Evolutionary conservation across 1,140 invertebrate species (phyloP), one percentile per base, ranked within the genome.

Genomic region (Cyclargus thomasi): DNA sequence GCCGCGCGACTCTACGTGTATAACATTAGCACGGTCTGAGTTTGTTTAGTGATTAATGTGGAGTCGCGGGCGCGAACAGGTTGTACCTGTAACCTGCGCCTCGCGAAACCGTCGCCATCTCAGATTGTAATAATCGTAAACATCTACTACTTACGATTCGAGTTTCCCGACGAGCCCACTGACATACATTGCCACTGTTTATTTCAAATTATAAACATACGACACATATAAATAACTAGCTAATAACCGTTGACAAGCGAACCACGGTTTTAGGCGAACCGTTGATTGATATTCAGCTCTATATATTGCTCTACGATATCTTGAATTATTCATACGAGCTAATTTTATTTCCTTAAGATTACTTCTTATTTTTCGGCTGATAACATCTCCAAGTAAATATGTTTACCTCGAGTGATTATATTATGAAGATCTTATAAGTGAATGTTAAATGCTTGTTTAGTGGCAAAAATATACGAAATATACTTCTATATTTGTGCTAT

Each of bases 61-160:
- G 65, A 62, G 65, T 35, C 63, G 20, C 53, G 53, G 23, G 16
- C 35, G 22, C 23, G 22, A 36, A 65, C 64, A 65, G 53, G 57
- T 36, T 57, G 63, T 62, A 20, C 57, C 53, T 35, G 29, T 8
- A 5, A 5, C 29, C 29, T 47, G 39, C 6, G 39, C 1, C 39
- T 47, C 39, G 39, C 39, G 14, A 47, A 47, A 47, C 39, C 11
- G 14, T 47, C 6, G 2, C 39, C 39, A 14, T 47, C 39, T 47
- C 39, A 47, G 10, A 8, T 47, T 47, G 39, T 16, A 47, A 47
- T 47, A 47, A 47, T 47, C 39, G 14, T 47, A 47, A 47, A 47
- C 39, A 47, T 47, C 10, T 47, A 4, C 14, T 47, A 47, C 39
- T 47, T 47, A 47, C 14, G 39, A 47, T 47, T 47, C 39, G 14